These are phyloP conservation scores for Ophiothrix spiculata DNA, from an alignment of 35 echinoderm and acorn worm genomes.

Conservation along the genomic window DNA sequence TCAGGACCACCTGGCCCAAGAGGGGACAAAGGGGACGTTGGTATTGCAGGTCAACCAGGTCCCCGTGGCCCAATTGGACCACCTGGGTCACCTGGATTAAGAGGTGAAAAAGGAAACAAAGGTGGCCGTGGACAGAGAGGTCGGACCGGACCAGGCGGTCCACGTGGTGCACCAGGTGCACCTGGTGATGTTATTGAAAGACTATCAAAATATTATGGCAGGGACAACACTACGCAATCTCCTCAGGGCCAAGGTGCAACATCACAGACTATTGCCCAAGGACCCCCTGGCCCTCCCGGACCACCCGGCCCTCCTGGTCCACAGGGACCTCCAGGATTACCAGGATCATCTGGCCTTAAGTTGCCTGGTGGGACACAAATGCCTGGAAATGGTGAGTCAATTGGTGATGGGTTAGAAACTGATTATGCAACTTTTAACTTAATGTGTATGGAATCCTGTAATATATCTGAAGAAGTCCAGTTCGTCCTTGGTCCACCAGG, in stretches of 20 bases:
- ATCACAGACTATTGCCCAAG: neutral
- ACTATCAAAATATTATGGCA: neutral
- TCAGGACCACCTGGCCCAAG: conserved; percentile 11
- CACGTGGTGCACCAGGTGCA: neutral
- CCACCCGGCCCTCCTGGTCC: neutral
- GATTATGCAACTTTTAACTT: neutral
- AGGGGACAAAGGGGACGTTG: conserved; percentile 17
- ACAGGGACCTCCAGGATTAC: neutral
- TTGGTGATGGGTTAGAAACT: neutral
- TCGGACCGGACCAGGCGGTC: conserved; percentile 8
- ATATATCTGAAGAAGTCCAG: neutral
- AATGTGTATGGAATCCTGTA: neutral
- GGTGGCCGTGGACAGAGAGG: conserved; percentile 27
- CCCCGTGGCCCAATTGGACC: conserved; percentile 15
- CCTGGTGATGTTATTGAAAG: neutral
- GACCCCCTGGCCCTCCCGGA: conserved; percentile 12
- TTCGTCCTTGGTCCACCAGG: conserved; percentile 13
- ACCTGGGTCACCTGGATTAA: conserved; percentile 5
- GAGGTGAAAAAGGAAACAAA: conserved; percentile 37
- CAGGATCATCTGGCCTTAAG: neutral
- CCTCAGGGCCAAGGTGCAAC: neutral
- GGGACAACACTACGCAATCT: neutral
- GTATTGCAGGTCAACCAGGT: conserved; percentile 16
- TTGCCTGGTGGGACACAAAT: neutral
- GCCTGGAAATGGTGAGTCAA: neutral